These are phyloP conservation scores for Caenorhabditis sulstoni DNA, from an alignment of 2,888 invertebrate species.

Conservation along the genomic window DNA sequence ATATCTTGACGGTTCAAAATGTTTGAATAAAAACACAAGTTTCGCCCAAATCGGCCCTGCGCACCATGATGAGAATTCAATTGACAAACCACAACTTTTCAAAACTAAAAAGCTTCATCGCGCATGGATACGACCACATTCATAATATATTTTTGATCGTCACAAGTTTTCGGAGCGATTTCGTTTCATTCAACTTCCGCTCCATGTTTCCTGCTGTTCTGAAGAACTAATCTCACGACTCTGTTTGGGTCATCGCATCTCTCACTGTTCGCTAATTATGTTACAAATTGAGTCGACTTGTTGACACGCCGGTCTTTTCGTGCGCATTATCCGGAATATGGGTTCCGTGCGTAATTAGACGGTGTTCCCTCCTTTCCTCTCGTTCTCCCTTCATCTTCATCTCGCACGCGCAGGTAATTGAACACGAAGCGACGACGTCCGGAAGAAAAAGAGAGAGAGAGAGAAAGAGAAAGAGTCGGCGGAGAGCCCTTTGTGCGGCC, in stretches of 20 bases:
- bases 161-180: no score
- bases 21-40: no score
- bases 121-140: no score
- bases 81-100: no score
- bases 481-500: conserved; percentile 55
- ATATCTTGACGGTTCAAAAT: no score
- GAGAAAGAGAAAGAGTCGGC: conserved; percentile 30
- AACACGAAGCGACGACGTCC: conserved; percentile 56
- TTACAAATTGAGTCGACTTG: conserved; percentile 49
- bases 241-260: conserved; percentile 9
- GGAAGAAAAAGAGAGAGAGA: conserved; percentile 34
- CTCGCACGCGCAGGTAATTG: conserved; percentile 51
- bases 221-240: no score
- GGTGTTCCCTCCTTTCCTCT: conserved; percentile 22
- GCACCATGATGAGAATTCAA: no score
- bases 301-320: conserved; percentile 38
- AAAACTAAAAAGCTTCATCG: no score
- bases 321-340: conserved; percentile 43
- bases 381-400: conserved; percentile 31
- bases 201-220: no score
- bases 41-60: no score
- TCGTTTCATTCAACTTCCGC: no score
- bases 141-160: no score
- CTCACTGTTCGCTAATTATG: conserved; percentile 32
- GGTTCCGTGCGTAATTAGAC: conserved; percentile 42